phyloP scores from a whole-genome alignment of 2,113 vertebrate genomes.

The Chiloscyllium plagiosum region DNA sequence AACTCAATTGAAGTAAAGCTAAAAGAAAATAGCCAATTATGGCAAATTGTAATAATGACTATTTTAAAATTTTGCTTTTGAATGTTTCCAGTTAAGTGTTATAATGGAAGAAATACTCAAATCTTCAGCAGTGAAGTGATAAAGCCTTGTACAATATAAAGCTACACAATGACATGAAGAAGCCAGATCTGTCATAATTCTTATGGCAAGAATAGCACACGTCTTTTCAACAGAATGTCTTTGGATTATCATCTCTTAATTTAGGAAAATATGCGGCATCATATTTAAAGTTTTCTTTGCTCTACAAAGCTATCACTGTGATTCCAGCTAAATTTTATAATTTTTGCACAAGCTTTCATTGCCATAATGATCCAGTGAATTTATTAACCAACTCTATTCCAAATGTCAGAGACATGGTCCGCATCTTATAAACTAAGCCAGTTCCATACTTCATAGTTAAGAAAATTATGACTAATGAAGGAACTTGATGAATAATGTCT shows the following conservation, averaged over 20 bases:
- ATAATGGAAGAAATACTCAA: not conserved
- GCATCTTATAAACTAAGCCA: constrained; percentile 1
- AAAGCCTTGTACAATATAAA: not conserved
- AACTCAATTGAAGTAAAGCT: not conserved
- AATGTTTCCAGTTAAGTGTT: not conserved
- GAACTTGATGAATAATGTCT: not conserved
- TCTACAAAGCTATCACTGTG: not conserved
- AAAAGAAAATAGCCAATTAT: not conserved
- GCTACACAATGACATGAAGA: not conserved
- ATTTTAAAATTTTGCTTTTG: not conserved
- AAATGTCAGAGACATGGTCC: not conserved
- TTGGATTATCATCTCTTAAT: not conserved
- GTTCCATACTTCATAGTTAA: not conserved
- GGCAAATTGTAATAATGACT: not conserved
- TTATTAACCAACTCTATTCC: not conserved
- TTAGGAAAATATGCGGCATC: not conserved
- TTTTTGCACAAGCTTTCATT: not conserved
- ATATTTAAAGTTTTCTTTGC: not conserved
- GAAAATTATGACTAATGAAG: not conserved
- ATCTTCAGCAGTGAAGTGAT: not conserved
- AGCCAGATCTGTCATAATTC: not conserved
- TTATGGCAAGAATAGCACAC: not conserved
- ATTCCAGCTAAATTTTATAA: not conserved
- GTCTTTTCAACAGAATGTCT: not conserved
- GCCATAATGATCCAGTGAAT: not conserved